These are phyloP conservation scores for Sphaerophoria taeniata DNA, from an alignment of 2,888 invertebrate genomes.

Conservation along the genomic window DNA sequence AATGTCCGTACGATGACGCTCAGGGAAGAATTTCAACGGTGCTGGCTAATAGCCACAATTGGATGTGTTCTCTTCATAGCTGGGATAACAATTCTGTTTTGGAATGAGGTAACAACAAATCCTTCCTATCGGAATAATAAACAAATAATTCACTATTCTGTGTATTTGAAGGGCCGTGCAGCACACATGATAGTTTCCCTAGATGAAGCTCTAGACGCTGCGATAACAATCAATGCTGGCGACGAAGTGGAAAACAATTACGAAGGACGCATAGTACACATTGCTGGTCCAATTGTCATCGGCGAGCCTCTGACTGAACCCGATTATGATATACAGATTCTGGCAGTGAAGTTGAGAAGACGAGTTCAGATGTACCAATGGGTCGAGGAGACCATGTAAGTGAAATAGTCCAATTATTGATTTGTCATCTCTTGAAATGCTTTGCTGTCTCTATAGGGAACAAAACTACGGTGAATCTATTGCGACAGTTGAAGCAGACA, in stretches of 20 bases:
- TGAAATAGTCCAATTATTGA: background rate
- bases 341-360: conserved; percentile 92
- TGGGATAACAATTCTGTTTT: conserved; percentile 89
- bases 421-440: background rate
- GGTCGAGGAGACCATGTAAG: conserved; percentile 88
- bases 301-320: conserved; percentile 93
- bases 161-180: conserved; percentile 86
- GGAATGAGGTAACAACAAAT: conserved; percentile 89
- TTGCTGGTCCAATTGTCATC: conserved; percentile 89
- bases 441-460: conserved; percentile 76
- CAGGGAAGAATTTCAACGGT: conserved; percentile 79
- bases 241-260: conserved; percentile 88
- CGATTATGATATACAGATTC: conserved; percentile 92
- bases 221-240: conserved; percentile 86
- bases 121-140: background rate
- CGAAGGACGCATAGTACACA: conserved; percentile 90
- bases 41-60: conserved; percentile 89
- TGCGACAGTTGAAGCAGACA: conserved; percentile 83
- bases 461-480: conserved; percentile 83
- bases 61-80: conserved; percentile 87
- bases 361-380: conserved; percentile 97
- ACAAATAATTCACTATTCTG: background rate
- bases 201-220: conserved; percentile 88
- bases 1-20: conserved; percentile 75
- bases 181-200: conserved; percentile 91